Evolutionary conservation across 2,888 invertebrate genomes (phyloP).

Genomic region (Lysandra bellargus): DNA sequence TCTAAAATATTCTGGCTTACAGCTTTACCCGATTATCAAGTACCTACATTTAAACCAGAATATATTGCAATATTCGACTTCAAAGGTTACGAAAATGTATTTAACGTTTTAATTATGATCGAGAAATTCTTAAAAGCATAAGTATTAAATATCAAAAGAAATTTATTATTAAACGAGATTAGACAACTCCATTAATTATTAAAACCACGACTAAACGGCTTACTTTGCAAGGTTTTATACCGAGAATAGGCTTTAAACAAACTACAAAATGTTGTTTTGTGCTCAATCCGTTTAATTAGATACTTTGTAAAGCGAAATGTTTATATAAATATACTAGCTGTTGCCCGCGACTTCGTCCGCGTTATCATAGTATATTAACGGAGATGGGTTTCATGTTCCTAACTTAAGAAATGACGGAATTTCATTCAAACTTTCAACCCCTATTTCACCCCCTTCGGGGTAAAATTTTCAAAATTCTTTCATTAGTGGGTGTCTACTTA

Average conservation of each 20-base stretch:
- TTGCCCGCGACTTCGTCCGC: too few species aligned
- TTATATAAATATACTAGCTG: too few species aligned
- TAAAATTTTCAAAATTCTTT: too few species aligned
- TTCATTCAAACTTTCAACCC: too few species aligned
- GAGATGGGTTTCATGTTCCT: too few species aligned
- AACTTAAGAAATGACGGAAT: too few species aligned
- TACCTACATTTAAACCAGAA: background rate
- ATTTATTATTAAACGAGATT: background rate
- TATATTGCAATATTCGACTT: background rate
- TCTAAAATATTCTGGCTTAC: background rate
- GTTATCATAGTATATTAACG: too few species aligned
- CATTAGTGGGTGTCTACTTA: too few species aligned
- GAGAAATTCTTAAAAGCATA: conserved; percentile 16
- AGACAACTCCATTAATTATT: background rate
- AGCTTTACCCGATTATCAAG: background rate
- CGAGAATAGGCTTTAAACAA: background rate
- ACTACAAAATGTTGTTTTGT: background rate
- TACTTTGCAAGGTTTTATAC: conserved; percentile 5
- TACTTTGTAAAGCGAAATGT: background rate
- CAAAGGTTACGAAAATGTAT: conserved; percentile 7
- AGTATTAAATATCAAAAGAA: background rate
- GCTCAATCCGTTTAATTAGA: background rate
- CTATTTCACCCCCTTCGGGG: too few species aligned
- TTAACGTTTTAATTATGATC: background rate
- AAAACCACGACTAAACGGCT: background rate